Percentiles rank a stretch among this genome's conserved stretches.
phyloP scores from a whole-genome alignment of 2,797 vertebrate genomes.

The Podarcis lilfordi region DNA sequence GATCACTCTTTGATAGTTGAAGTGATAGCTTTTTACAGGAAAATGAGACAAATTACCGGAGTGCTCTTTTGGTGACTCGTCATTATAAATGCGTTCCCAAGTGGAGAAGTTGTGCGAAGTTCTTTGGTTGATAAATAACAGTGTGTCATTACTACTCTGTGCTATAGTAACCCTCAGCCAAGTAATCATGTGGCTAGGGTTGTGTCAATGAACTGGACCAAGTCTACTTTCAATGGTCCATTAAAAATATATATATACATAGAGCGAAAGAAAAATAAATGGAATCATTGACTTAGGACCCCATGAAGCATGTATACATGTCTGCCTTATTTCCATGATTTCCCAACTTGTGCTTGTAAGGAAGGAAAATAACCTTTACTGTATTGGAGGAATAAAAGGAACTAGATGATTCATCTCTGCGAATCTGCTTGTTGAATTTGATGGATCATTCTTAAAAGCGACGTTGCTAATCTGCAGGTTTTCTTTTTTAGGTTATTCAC shows the following conservation, averaged over 20 bases:
- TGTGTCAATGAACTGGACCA: slow-evolving; percentile 20
- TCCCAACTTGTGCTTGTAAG: slow-evolving; percentile 80
- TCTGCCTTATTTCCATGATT: slow-evolving; percentile 68
- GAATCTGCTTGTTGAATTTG: slow-evolving; percentile 99
- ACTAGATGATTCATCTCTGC: slow-evolving; percentile 98
- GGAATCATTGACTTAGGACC: slow-evolving; percentile 56
- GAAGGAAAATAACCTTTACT: slow-evolving; percentile 85
- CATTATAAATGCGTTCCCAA: not conserved
- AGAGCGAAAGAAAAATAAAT: slow-evolving; percentile 38
- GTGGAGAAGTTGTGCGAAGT: not conserved
- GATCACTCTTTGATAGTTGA: not conserved
- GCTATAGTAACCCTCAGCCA: not conserved
- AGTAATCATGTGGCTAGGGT: not conserved
- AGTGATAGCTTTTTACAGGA: not conserved
- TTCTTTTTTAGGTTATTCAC: slow-evolving; percentile 99
- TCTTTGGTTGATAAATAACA: not conserved
- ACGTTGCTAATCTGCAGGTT: slow-evolving; percentile 99
- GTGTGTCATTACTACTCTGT: not conserved
- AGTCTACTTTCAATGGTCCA: slow-evolving; percentile 13
- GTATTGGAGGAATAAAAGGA: slow-evolving; percentile 91
- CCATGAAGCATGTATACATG: slow-evolving; percentile 48
- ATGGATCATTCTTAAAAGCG: slow-evolving; percentile 99
- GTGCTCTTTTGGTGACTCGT: not conserved
- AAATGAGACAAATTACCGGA: not conserved
- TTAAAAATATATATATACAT: not conserved